Evolutionary conservation across 2,888 invertebrate species (phyloP).

Genomic region (Dinocampus coccinellae): DNA sequence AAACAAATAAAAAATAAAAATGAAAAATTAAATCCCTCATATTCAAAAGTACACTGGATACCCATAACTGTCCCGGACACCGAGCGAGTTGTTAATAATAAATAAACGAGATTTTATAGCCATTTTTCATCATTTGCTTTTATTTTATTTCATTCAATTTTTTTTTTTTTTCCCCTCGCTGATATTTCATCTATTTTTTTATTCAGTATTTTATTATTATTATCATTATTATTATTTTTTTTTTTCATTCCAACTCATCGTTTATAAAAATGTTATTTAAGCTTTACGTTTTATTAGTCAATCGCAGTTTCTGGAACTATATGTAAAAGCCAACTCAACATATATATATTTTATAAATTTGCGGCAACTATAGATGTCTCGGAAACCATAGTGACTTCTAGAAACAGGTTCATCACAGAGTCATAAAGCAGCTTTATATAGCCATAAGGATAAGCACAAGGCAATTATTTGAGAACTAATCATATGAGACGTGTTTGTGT

Average conservation of each 20-base stretch:
- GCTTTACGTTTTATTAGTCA: slow-evolving; percentile 3
- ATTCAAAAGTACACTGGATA: neutral
- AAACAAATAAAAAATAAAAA: neutral
- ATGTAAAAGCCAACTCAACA: slow-evolving; percentile 25
- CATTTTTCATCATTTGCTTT: slow-evolving; percentile 1
- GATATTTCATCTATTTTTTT: no score
- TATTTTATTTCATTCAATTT: neutral
- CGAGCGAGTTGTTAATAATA: neutral
- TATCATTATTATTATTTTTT: slow-evolving; percentile 7
- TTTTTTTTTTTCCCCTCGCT: neutral
- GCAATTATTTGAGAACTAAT: slow-evolving; percentile 66
- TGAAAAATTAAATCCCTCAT: neutral
- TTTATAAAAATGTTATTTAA: neutral
- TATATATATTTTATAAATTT: slow-evolving; percentile 1
- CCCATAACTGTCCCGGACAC: neutral
- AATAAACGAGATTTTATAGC: slow-evolving; percentile 3
- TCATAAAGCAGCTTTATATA: slow-evolving; percentile 63
- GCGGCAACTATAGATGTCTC: neutral
- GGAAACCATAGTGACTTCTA: slow-evolving; percentile 33
- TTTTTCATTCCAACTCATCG: slow-evolving; percentile 8
- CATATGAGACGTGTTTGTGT: slow-evolving; percentile 54
- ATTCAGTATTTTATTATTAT: no score
- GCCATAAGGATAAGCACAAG: slow-evolving; percentile 56
- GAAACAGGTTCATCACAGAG: slow-evolving; percentile 64
- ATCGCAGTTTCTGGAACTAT: slow-evolving; percentile 3